Evolutionary conservation across 2,797 vertebrate species (phyloP).

Genomic region (Micrastur ruficollis): DNA sequence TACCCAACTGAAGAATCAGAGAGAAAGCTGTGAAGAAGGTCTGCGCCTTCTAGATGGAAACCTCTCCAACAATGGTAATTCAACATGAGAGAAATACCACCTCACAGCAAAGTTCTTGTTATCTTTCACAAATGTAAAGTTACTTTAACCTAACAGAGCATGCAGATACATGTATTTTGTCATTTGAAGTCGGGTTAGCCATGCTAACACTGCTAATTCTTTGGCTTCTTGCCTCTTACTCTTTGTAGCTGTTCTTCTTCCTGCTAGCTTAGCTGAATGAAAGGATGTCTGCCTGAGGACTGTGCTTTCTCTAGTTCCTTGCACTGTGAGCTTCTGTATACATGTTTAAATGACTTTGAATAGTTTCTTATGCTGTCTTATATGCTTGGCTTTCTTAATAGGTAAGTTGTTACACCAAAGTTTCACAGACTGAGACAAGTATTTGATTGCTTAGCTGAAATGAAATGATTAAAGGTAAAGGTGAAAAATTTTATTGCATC

Average conservation of each 20-base stretch:
- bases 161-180: background rate
- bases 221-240: background rate
- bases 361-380: background rate
- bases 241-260: background rate
- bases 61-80: background rate
- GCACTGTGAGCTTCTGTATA: background rate
- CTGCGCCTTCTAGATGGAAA: background rate
- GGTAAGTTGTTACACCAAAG: background rate
- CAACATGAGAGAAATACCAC: background rate
- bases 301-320: background rate
- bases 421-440: background rate
- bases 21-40: background rate
- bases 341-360: background rate
- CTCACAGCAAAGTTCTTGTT: background rate
- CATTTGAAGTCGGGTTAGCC: rapidly evolving
- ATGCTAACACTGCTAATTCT: background rate
- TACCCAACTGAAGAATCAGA: background rate
- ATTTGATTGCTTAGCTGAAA: background rate
- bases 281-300: background rate
- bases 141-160: background rate
- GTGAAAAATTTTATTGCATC: background rate
- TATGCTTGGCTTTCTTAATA: background rate
- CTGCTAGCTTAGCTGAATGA: background rate
- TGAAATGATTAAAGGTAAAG: background rate
- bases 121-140: background rate